Conservation (phyloP, 2,797 vertebrate genomes). For the Hemitrygon akajei region DNA sequence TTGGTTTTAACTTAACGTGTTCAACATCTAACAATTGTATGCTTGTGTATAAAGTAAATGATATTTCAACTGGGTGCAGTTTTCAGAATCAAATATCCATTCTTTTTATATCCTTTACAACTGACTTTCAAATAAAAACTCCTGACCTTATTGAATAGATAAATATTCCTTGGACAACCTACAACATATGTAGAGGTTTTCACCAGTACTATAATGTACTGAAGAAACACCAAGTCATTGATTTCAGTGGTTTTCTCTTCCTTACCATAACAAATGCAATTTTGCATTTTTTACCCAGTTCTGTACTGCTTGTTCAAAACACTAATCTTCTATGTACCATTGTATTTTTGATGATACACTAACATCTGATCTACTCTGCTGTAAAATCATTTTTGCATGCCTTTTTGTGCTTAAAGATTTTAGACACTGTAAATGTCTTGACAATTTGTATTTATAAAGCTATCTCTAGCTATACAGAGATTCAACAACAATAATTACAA, state of each 20-base stretch:
- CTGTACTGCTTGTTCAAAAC: background rate
- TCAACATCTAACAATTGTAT: background rate
- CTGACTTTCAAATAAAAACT: background rate
- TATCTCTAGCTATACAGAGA: background rate
- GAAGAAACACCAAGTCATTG: background rate
- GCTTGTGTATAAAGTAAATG: background rate
- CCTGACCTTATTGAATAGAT: background rate
- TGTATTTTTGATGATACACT: background rate
- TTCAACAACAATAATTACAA: background rate
- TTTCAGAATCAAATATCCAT: background rate
- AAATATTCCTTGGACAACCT: background rate
- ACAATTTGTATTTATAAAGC: background rate
- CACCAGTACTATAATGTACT: background rate
- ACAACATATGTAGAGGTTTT: constrained; percentile 2
- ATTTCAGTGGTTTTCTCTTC: constrained; percentile 13
- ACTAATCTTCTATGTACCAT: background rate
- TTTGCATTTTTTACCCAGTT: background rate
- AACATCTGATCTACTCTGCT: background rate
- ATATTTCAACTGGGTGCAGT: background rate
- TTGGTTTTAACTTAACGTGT: background rate
- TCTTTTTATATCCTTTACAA: background rate
- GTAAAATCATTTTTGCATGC: background rate
- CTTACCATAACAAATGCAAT: constrained; percentile 11
- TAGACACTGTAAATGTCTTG: background rate
- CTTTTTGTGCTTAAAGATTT: background rate